A percentile compares a stretch with the other conserved stretches of the same genome.
Conservation (phyloP, 2,888 invertebrate species). For the Bedellia somnulentella region DNA sequence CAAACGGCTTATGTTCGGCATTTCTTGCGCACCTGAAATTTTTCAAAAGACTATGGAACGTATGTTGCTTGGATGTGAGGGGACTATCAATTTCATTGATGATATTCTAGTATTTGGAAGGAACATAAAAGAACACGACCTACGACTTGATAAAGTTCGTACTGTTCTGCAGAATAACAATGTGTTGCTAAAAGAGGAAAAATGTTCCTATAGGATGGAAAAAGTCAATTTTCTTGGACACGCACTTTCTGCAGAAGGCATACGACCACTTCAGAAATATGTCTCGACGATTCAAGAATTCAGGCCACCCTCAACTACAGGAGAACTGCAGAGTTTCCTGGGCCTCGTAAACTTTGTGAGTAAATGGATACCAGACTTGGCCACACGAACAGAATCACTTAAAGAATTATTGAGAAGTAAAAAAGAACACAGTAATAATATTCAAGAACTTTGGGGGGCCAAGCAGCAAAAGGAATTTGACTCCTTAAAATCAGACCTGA, state of each 20-base stretch:
- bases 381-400: constrained; percentile 13
- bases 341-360: constrained; percentile 14
- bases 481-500: neutral
- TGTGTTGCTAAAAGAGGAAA: neutral
- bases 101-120: constrained; percentile 12
- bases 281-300: constrained; percentile 9
- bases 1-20: constrained; percentile 2
- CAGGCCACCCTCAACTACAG: constrained; percentile 10
- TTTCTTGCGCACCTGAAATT: constrained; percentile 2
- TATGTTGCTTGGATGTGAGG: constrained; percentile 12
- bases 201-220: constrained; percentile 1
- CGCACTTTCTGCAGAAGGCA: constrained; percentile 9
- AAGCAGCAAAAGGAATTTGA: constrained; percentile 7
- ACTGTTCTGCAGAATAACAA: neutral
- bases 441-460: constrained; percentile 5
- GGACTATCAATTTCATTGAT: constrained; percentile 14
- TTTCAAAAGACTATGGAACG: constrained; percentile 10
- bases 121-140: neutral
- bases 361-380: constrained; percentile 13
- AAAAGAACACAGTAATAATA: constrained; percentile 2
- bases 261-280: constrained; percentile 13
- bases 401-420: constrained; percentile 5
- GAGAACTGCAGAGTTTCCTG: constrained; percentile 16
- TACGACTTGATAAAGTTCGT: neutral
- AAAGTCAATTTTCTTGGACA: constrained; percentile 2